Base-by-base conservation (phyloP, 2,113 vertebrate species). In the Esox niger region DNA sequence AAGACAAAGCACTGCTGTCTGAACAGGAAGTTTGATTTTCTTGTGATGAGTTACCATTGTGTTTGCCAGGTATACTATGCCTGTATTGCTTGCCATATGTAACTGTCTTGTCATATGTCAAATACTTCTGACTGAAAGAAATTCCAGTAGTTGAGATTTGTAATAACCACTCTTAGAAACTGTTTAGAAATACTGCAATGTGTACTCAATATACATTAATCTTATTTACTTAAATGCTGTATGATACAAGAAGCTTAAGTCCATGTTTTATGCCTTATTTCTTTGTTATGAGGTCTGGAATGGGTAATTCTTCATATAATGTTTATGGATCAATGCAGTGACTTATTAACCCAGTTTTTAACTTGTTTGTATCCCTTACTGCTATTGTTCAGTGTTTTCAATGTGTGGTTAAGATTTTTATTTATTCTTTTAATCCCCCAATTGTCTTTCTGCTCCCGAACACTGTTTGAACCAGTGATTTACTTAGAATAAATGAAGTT, bases 391-490 rank as follows among this genome's bases (percentile, higher is more conserved):
- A 43, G 38, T 43, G 35, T 43, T 43, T 4, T 43, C 38, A 43
- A 15, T 43, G 38, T 52, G n/a, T 52, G n/a, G n/a, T n/a, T n/a
- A n/a, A 52, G 47, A 52, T 6, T 21, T n/a, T 4, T 52, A 6
- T 2, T 70, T 69, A 58, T 38, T 72, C 21, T 27, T 72, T 57
- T 57, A 2, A 67, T 26, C 1, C 3, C 21, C 70, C 30, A 68
- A 62, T 32, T 17, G 10, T 65, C 57, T 73, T 52, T 17, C 13
- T 43, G 38, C 38, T 43, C 38, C 69, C 32, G 33, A 1, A 26
- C 68, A 43, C 68, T 0, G 6, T 43, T 73, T 33, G 58, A 69
- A 32, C 69, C 6, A 76, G 77, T 32, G 11, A 23, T 17, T 2
- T 46, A 60, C 25, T 25, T 64, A 54, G 38, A 29, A 32, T 47